A percentile compares a stretch with the other conserved stretches of the same genome.
phyloP scores from a whole-genome alignment of 2,888 invertebrate species.

The Scrobipalpa atriplicella region DNA sequence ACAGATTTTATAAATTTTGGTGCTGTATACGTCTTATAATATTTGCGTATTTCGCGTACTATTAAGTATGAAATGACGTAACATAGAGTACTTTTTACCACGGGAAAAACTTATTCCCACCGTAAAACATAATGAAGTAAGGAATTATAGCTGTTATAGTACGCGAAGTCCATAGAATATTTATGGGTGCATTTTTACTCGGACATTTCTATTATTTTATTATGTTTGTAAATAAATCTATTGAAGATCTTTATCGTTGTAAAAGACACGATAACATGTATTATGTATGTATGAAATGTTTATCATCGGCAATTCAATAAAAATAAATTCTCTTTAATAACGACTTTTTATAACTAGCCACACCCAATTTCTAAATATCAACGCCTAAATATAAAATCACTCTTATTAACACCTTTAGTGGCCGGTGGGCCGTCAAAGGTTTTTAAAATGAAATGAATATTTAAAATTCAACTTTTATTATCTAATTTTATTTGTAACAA shows the following conservation, averaged over 20 bases:
- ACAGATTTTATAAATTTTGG: slow-evolving; percentile 46
- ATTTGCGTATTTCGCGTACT: slow-evolving; percentile 15
- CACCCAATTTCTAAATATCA: background rate
- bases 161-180: background rate
- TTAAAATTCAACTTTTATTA: too few species aligned
- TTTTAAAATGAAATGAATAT: background rate
- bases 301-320: slow-evolving; percentile 67
- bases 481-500: slow-evolving; percentile 6
- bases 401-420: too few species aligned
- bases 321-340: slow-evolving; percentile 58
- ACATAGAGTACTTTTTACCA: background rate
- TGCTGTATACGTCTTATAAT: slow-evolving; percentile 41
- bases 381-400: too few species aligned
- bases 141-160: background rate
- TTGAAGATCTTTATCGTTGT: slow-evolving; percentile 52
- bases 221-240: slow-evolving; percentile 63
- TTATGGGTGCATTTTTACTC: background rate
- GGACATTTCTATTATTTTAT: slow-evolving; percentile 37
- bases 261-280: slow-evolving; percentile 25
- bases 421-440: background rate
- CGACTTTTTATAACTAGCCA: background rate
- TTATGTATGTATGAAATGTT: slow-evolving; percentile 40
- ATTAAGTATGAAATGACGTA: background rate
- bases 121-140: background rate
- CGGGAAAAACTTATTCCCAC: background rate